Percentiles rank a stretch among this genome's conserved stretches.
phyloP scores from a whole-genome alignment of 1,140 invertebrate species.

The Trichogramma pretiosum region DNA sequence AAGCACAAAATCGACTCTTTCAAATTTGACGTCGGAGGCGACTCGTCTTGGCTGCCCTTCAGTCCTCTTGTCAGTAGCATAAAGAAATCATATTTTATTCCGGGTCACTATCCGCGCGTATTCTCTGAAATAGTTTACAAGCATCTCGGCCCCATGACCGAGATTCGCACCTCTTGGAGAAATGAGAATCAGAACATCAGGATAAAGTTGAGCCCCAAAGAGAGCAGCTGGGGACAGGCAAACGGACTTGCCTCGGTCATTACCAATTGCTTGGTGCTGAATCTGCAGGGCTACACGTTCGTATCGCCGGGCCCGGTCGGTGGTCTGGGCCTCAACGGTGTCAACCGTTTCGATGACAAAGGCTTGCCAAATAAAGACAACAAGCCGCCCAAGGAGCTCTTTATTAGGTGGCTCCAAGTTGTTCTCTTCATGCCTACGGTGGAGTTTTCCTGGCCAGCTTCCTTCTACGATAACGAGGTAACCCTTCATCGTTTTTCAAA shows the following conservation, averaged over 20 bases:
- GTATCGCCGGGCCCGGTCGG: conserved; percentile 88
- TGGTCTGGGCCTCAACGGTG: conserved; percentile 56
- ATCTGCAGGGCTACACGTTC: conserved; percentile 74
- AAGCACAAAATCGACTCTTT: conserved; percentile 68
- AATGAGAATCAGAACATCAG: conserved; percentile 72
- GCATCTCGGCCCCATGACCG: conserved; percentile 58
- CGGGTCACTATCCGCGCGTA: conserved; percentile 52
- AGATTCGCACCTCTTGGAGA: conserved; percentile 58
- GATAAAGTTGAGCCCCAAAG: conserved; percentile 80
- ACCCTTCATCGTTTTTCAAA: conserved; percentile 3
- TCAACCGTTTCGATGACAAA: conserved; percentile 30
- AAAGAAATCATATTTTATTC: no score
- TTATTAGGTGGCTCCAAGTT: conserved; percentile 80
- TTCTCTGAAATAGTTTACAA: conserved; percentile 56
- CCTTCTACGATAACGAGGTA: conserved; percentile 69
- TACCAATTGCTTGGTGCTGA: conserved; percentile 69
- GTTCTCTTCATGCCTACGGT: conserved; percentile 78
- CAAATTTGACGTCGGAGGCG: conserved; percentile 93
- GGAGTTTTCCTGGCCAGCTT: conserved; percentile 81
- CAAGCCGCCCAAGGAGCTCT: conserved; percentile 71
- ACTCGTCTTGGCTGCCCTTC: conserved; percentile 51
- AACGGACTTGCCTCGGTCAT: conserved; percentile 73
- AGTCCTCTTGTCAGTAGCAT: no score
- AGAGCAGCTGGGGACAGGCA: conserved; percentile 67
- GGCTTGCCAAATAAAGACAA: no score